These are phyloP conservation scores for Mirounga angustirostris DNA, from an alignment of 2,113 vertebrate species.

Conservation along the genomic window DNA sequence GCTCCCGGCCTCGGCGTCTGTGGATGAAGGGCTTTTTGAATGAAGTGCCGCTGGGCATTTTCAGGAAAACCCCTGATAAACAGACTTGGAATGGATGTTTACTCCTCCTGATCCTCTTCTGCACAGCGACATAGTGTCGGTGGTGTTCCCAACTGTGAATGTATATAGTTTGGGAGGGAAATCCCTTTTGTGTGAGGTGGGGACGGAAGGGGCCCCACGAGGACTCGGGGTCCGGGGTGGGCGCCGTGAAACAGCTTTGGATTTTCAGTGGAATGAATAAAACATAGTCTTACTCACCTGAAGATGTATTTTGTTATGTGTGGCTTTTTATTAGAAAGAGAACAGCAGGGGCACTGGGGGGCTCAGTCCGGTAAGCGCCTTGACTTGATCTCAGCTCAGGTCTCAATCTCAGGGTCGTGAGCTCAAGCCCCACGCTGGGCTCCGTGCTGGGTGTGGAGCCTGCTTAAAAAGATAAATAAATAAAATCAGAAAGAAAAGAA, in stretches of 20 bases:
- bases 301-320: constrained; percentile 62
- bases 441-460: background rate
- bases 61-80: constrained; percentile 56
- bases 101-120: constrained; percentile 10
- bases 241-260: constrained; percentile 56
- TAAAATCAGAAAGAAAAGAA: background rate
- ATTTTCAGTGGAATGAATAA: constrained; percentile 81
- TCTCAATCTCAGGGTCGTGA: background rate
- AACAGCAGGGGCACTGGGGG: background rate
- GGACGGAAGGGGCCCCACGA: background rate
- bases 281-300: constrained; percentile 67
- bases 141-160: constrained; percentile 10
- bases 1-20: background rate
- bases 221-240: background rate
- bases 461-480: background rate
- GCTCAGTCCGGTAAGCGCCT: background rate
- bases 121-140: background rate
- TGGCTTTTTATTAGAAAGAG: constrained; percentile 63
- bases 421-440: background rate
- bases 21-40: constrained; percentile 65
- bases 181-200: background rate
- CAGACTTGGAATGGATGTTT: constrained; percentile 63
- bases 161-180: background rate
- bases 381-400: background rate
- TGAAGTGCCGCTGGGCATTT: background rate